These are phyloP conservation scores for Vanacampus margaritifer DNA, from an alignment of 2,113 vertebrate genomes.

Conservation along the genomic window DNA sequence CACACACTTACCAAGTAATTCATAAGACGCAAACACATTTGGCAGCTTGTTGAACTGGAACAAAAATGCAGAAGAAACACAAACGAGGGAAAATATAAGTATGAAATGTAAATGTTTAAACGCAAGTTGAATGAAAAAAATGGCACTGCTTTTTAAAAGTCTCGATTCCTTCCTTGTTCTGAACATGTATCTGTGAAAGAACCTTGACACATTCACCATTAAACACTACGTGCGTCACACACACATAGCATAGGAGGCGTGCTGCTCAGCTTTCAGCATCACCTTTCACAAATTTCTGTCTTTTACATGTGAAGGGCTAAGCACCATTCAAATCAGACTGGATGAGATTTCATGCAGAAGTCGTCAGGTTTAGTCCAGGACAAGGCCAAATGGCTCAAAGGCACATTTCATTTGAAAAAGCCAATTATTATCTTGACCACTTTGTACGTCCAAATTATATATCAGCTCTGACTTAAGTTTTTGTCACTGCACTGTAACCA, in stretches of 20 bases:
- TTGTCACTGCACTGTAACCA: not conserved
- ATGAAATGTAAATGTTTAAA: not conserved
- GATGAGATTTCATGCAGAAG: conserved; percentile 31
- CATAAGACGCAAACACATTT: conserved; percentile 27
- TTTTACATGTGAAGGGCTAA: conserved; percentile 3
- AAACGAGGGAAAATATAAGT: not conserved
- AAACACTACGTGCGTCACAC: conserved; percentile 25
- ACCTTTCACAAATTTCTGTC: not conserved
- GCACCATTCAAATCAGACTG: conserved; percentile 28
- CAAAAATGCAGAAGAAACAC: conserved; percentile 18
- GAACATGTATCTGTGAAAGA: not conserved
- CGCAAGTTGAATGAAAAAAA: conserved; percentile 9
- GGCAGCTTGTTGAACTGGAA: conserved; percentile 31
- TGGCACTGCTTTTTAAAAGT: not conserved
- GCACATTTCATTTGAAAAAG: conserved; percentile 47
- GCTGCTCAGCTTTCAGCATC: not conserved
- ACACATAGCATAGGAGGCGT: not conserved
- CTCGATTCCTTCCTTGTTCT: conserved; percentile 10
- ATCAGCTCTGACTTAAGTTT: too few species aligned
- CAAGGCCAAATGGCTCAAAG: conserved; percentile 54
- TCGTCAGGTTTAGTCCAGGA: conserved; percentile 25
- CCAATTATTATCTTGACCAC: conserved; percentile 44
- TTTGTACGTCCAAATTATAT: conserved; percentile 7
- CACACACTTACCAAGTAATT: conserved; percentile 23
- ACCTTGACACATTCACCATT: conserved; percentile 22